These are phyloP conservation scores for Heterodera schachtii DNA, from an alignment of 1,140 invertebrate genomes.

Conservation along the genomic window DNA sequence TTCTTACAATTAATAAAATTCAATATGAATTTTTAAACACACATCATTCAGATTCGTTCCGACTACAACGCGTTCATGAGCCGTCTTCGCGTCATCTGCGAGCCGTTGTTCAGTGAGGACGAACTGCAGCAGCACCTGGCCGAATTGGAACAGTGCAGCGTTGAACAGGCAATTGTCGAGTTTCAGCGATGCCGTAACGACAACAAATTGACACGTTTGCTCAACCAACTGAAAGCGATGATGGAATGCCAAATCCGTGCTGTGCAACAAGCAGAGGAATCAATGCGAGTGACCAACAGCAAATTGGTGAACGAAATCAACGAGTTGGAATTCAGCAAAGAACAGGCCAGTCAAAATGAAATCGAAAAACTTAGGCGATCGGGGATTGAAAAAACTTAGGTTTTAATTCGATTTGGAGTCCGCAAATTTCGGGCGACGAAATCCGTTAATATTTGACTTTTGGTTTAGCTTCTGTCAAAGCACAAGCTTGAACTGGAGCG, in stretches of 20 bases:
- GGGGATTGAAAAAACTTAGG: no score
- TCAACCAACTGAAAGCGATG: slow-evolving; percentile 3
- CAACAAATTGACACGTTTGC: slow-evolving; percentile 1
- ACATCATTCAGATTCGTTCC: not conserved
- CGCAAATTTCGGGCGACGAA: not conserved
- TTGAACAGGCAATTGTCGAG: slow-evolving; percentile 6
- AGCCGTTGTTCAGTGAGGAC: not conserved
- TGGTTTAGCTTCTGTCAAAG: not conserved
- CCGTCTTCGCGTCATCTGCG: slow-evolving; percentile 7
- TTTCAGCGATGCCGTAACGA: slow-evolving; percentile 15
- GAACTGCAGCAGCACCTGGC: slow-evolving; percentile 19
- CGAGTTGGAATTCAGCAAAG: not conserved
- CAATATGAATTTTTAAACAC: no score
- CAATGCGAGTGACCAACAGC: not conserved
- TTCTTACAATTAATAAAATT: no score
- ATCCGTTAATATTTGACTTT: no score
- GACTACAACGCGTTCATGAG: slow-evolving; percentile 17
- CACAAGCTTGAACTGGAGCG: slow-evolving; percentile 19
- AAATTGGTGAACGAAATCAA: slow-evolving; percentile 5
- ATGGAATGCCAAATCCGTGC: not conserved
- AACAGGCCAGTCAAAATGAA: not conserved
- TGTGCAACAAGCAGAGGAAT: not conserved
- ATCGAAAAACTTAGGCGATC: not conserved
- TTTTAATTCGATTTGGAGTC: no score
- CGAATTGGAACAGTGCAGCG: not conserved